Base-by-base conservation (phyloP, 1,140 invertebrate genomes). In the Metaphire vulgaris region DNA sequence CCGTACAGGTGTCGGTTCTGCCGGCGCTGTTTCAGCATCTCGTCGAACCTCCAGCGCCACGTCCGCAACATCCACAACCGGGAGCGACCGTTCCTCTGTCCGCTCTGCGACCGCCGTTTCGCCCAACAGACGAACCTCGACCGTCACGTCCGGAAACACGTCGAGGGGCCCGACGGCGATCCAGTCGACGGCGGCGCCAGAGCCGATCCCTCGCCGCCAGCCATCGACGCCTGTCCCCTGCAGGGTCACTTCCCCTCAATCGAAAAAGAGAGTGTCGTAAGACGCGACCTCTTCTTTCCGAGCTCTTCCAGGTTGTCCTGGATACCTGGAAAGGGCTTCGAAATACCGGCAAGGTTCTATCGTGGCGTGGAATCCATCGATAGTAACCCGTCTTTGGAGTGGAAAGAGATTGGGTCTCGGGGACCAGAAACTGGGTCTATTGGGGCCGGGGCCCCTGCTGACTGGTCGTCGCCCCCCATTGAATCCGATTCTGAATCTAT, bases 101-200 rank as follows among this genome's bases (percentile, higher is more conserved):
- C 84, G 41, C 82, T 97, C 28, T 98, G 96, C 85, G 94, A 97
- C 77, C 89, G 93, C 77, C 96, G 96, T 85, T 99, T 99, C 85
- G 97, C 97, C 0, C 97, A 99, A 86, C 97, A 99, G 86, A 99
- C 97, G 0, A 99, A 99, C 87, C 88, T 99, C 65, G 96, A 98
- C 84, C 89, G 96, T 16, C 96, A 98, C 83, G 83, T 97, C 81
- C 96, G 96, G 89, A 98, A 98, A 83, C 96, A 98, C 85, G 95
- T n/a, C n/a, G n/a, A 56, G 21, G 21, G 41, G 6, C 6, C 41
- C 41, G 41, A 56, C 41, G 41, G 41, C 21, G 41, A 56, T 6
- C 41, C n/a, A n/a, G 41, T 21, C 21, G 41, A 56, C 41, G 6
- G 41, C 41, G 6, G 6, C 41, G 21, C 41, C 41, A 21, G 41